These are phyloP conservation scores for Gymnopithys bicolor DNA, from an alignment of 2,797 vertebrate species.

Conservation along the genomic window DNA sequence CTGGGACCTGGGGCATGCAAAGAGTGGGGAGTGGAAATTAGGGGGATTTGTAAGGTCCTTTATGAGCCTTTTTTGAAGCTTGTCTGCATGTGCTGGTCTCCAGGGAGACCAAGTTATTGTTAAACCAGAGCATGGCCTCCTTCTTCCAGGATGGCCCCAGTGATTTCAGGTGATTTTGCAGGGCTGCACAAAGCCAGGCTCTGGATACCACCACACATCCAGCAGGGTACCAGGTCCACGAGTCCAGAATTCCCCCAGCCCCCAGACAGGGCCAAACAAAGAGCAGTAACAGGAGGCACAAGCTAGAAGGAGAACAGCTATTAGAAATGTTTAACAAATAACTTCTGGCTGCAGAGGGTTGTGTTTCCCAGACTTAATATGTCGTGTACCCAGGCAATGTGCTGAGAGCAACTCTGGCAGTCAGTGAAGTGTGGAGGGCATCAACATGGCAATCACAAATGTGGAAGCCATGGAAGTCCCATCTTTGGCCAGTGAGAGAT, in stretches of 20 bases:
- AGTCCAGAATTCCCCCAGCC: not conserved
- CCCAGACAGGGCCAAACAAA: not conserved
- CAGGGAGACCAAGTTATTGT: not conserved
- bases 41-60: not conserved
- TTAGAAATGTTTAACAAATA: not conserved
- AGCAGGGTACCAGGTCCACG: no score
- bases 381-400: accelerated
- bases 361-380: not conserved
- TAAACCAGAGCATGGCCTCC: not conserved
- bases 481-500: not conserved
- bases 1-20: not conserved
- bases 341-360: not conserved
- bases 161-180: not conserved
- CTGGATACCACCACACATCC: not conserved
- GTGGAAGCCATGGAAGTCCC: not conserved
- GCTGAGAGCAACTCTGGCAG: not conserved
- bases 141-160: not conserved
- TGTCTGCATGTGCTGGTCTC: not conserved
- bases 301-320: not conserved
- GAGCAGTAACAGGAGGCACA: not conserved
- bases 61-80: not conserved
- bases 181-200: not conserved
- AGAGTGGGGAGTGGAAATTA: not conserved
- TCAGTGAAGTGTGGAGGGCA: accelerated
- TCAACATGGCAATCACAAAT: not conserved